A percentile compares a stretch with the other conserved stretches of the same genome.
Conservation (phyloP, 2,113 vertebrate species). For the Anarrhichthys ocellatus region DNA sequence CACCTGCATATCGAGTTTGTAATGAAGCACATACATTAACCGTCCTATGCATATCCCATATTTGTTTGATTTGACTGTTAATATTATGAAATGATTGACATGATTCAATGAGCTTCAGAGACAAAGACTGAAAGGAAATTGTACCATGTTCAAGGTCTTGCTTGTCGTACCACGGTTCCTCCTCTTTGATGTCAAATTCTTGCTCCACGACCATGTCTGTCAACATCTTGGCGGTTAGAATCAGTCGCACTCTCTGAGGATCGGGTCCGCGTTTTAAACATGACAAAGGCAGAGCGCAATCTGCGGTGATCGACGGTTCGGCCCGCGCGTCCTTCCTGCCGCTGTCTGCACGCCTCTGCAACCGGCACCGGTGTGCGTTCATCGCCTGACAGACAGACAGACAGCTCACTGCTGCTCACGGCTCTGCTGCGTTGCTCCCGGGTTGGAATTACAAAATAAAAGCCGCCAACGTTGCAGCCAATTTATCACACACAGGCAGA, state of each 20-base stretch:
- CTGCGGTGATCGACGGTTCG: background rate
- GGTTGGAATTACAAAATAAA: constrained; percentile 47
- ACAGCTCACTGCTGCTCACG: constrained; percentile 1
- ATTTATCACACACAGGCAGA: background rate
- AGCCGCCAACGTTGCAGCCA: background rate
- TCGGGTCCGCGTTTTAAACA: background rate
- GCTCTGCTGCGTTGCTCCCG: constrained; percentile 28
- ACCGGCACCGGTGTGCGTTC: constrained; percentile 53
- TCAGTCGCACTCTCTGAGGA: background rate
- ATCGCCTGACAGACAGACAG: constrained; percentile 8
- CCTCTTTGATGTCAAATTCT: constrained; percentile 84
- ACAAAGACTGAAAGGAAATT: constrained; percentile 50
- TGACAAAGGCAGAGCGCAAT: background rate
- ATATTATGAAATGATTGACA: background rate
- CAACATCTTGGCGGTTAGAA: constrained; percentile 67
- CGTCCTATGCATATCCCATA: background rate
- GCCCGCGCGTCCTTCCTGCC: background rate
- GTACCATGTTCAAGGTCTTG: constrained; percentile 84
- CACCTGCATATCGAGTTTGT: background rate
- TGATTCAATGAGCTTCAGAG: background rate
- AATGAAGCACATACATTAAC: background rate
- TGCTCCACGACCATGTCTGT: constrained; percentile 81
- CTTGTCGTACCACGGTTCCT: constrained; percentile 83
- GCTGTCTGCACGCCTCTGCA: constrained; percentile 15
- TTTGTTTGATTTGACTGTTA: background rate